phyloP scores from a whole-genome alignment of 2,888 invertebrate genomes.

The Sialis fuliginosa region DNA sequence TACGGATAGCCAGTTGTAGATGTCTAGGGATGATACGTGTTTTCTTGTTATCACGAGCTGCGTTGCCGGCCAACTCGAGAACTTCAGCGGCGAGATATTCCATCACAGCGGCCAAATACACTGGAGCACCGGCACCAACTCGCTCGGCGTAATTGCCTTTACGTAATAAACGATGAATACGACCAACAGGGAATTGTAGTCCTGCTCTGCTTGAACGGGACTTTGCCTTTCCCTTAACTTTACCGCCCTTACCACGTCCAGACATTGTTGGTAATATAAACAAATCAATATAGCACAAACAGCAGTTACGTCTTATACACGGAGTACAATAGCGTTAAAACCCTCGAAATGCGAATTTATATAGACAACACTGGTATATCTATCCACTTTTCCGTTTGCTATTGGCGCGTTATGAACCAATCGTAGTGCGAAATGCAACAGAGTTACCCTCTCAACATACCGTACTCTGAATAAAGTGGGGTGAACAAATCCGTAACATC shows the following conservation, averaged over 20 bases:
- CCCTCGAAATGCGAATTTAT: too few species aligned
- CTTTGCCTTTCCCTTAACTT: constrained; percentile 27
- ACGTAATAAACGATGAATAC: constrained; percentile 37
- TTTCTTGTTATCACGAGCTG: constrained; percentile 50
- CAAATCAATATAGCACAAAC: neutral
- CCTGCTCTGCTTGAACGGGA: constrained; percentile 37
- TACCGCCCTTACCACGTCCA: constrained; percentile 24
- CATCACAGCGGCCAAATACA: constrained; percentile 37
- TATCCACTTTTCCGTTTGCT: too few species aligned
- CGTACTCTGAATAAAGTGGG: too few species aligned
- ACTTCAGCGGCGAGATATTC: constrained; percentile 55
- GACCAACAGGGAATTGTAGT: constrained; percentile 38
- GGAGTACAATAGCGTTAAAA: too few species aligned
- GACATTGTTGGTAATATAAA: constrained; percentile 18
- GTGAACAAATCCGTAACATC: too few species aligned
- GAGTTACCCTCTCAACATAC: too few species aligned
- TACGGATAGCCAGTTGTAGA: constrained; percentile 59
- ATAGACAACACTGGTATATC: too few species aligned
- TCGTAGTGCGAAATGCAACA: too few species aligned
- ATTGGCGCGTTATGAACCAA: too few species aligned
- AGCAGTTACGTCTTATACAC: too few species aligned
- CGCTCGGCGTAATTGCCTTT: constrained; percentile 44
- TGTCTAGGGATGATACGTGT: constrained; percentile 60
- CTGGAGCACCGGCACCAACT: constrained; percentile 34
- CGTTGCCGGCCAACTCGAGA: constrained; percentile 46